Conservation (phyloP, 2,888 invertebrate species). For the Cosmia trapezina region DNA sequence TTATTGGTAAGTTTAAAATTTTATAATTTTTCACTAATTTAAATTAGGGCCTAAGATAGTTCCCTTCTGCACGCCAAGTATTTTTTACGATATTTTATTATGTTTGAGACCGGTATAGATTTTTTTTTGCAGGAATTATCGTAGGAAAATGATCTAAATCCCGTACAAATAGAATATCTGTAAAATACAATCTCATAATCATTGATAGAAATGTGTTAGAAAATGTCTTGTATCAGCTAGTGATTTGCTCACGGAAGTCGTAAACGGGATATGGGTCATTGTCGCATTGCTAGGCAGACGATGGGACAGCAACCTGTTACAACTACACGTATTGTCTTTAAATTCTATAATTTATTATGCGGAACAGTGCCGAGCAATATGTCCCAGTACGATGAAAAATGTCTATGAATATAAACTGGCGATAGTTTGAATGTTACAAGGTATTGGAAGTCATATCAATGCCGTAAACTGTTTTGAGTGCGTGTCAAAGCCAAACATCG, state of each 20-base stretch:
- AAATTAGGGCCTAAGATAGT: neutral
- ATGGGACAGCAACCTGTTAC: constrained; percentile 46
- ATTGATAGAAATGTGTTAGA: constrained; percentile 4
- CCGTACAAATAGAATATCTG: constrained; percentile 3
- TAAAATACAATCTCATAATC: neutral
- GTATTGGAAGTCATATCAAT: constrained; percentile 28
- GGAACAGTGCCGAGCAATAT: constrained; percentile 7
- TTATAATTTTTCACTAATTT: neutral
- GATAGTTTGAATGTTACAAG: constrained; percentile 10
- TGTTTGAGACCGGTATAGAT: neutral
- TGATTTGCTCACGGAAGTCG: constrained; percentile 52
- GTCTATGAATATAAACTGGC: constrained; percentile 25
- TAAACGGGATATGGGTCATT: constrained; percentile 62
- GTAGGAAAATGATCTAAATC: neutral
- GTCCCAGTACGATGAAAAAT: neutral
- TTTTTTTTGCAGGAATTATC: neutral
- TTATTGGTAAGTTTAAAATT: constrained; percentile 94
- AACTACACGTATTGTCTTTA: constrained; percentile 37
- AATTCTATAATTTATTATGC: constrained; percentile 25
- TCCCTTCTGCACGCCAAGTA: neutral
- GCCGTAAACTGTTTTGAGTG: constrained; percentile 27
- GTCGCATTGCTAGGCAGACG: constrained; percentile 43
- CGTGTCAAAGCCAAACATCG: constrained; percentile 31
- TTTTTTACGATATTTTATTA: neutral
- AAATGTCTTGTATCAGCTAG: constrained; percentile 43